Base-by-base conservation (phyloP, 2,113 vertebrate species). In the Poeciliopsis turrubarensis region DNA sequence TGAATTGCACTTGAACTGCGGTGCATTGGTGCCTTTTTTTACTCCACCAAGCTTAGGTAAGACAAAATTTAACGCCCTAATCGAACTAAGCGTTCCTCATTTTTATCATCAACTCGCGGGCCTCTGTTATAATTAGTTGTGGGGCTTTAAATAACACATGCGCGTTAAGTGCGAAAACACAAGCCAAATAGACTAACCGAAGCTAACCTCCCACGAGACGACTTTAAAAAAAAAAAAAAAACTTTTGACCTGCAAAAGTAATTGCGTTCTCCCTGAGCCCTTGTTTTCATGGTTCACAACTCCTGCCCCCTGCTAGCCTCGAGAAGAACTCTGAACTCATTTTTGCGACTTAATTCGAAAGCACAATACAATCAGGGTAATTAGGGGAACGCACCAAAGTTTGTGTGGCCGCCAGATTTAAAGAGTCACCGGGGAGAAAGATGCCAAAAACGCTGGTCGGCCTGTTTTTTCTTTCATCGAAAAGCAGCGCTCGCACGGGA, bases 311-410 rank as follows among this genome's bases (percentile, higher is more conserved):
- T 10, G 2, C 2, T 4, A 44, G 30, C 51, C 81, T 74, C 32
- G 22, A 51, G 74, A 74, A 76, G 27, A 61, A 77, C 61, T 60
- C 68, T 66, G 57, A 75, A 83, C 75, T 83, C 3, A 75, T 81
- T 86, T 67, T 82, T 81, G 77, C 84, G 62, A 87, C 85, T 90
- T 89, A 0, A 86, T 92, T 91, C 89, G 81, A 89, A 87, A 85
- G 72, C 66, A 76, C 68, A 84, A 82, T 63, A 75, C 85, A 89
- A 87, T 82, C 76, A 73, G 72, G 69, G 78, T 84, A 89, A 90
- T 93, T 85, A 89, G 64, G 44, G 51, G 72, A 78, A 62, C 62
- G 57, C 14, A 9, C 60, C 54, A 77, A 87, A 82, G 77, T 84
- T 79, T 81, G 72, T 78, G 82, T 73, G 79, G 70, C 61, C 72